Percentiles rank a stretch among this genome's conserved stretches.
These are phyloP conservation scores for Eunapius fragilis DNA, from an alignment of 37 sponge, comb jelly and placozoan genomes.

Conservation along the genomic window DNA sequence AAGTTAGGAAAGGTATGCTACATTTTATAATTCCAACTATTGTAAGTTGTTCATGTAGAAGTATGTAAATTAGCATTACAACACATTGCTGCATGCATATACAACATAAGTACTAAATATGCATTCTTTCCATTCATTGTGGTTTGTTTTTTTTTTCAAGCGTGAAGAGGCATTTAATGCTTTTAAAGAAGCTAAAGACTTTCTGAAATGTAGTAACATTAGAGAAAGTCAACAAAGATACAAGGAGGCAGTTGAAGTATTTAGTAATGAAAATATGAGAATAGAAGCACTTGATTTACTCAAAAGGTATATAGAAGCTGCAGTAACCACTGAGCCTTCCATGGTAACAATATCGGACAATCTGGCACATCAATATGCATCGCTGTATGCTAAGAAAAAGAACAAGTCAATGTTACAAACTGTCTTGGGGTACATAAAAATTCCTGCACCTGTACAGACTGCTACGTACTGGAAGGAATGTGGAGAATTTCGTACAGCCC, in stretches of 20 bases:
- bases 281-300: slow-evolving; percentile 51
- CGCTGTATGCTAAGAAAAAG: background rate
- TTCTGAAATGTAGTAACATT: slow-evolving; percentile 19
- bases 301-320: slow-evolving; percentile 9
- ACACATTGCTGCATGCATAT: too few species aligned
- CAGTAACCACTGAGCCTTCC: slow-evolving; percentile 1
- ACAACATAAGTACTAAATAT: too few species aligned
- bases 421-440: background rate
- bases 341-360: slow-evolving; percentile 6
- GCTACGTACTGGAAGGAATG: background rate
- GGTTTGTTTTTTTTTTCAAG: background rate
- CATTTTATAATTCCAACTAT: background rate
- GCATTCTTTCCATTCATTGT: background rate
- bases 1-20: slow-evolving; percentile 3
- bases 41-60: background rate
- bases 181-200: slow-evolving; percentile 10
- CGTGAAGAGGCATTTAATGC: background rate
- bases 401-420: background rate
- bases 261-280: slow-evolving; percentile 11
- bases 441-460: background rate
- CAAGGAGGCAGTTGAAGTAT: slow-evolving; percentile 15
- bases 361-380: slow-evolving; percentile 53
- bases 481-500: background rate
- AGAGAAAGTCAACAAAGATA: slow-evolving; percentile 22
- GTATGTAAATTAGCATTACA: too few species aligned